A percentile compares a stretch with the other conserved stretches of the same genome.
Evolutionary conservation across 2,797 vertebrate species (phyloP).

Genomic region (Menidia menidia): DNA sequence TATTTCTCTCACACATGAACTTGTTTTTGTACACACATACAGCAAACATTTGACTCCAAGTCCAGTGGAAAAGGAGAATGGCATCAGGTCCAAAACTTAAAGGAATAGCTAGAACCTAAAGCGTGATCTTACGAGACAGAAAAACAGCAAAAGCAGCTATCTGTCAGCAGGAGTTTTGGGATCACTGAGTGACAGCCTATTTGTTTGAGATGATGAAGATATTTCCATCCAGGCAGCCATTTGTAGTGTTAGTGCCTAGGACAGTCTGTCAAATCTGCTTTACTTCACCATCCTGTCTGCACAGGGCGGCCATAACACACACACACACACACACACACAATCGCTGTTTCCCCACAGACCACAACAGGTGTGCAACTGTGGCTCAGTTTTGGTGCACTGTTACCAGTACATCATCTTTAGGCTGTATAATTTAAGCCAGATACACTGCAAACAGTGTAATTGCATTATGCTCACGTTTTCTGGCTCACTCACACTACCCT

Average conservation of each 20-base stretch:
- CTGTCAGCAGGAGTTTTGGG: slow-evolving; percentile 45
- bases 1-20: slow-evolving; percentile 41
- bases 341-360: slow-evolving; percentile 42
- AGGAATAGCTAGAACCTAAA: slow-evolving; percentile 32
- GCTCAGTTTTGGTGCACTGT: slow-evolving; percentile 37
- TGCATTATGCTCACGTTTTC: slow-evolving; percentile 40
- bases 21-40: slow-evolving; percentile 5
- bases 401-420: slow-evolving; percentile 50
- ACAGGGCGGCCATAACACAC: slow-evolving; percentile 41
- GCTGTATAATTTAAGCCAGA: slow-evolving; percentile 59
- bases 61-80: slow-evolving; percentile 8
- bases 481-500: slow-evolving; percentile 12
- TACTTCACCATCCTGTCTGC: slow-evolving; percentile 58
- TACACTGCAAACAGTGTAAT: slow-evolving; percentile 38
- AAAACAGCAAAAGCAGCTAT: slow-evolving; percentile 25
- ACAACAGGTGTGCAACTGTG: slow-evolving; percentile 59
- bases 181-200: slow-evolving; percentile 65
- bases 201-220: slow-evolving; percentile 78
- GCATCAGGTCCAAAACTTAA: slow-evolving; percentile 36
- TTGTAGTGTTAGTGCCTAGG: slow-evolving; percentile 66
- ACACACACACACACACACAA: slow-evolving; percentile 42
- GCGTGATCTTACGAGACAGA: not conserved
- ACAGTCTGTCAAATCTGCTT: slow-evolving; percentile 76
- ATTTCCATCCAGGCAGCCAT: slow-evolving; percentile 74
- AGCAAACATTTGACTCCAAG: slow-evolving; percentile 17